These are phyloP conservation scores for Cheilosia urbana DNA, from an alignment of 2,888 invertebrate species.

Conservation along the genomic window DNA sequence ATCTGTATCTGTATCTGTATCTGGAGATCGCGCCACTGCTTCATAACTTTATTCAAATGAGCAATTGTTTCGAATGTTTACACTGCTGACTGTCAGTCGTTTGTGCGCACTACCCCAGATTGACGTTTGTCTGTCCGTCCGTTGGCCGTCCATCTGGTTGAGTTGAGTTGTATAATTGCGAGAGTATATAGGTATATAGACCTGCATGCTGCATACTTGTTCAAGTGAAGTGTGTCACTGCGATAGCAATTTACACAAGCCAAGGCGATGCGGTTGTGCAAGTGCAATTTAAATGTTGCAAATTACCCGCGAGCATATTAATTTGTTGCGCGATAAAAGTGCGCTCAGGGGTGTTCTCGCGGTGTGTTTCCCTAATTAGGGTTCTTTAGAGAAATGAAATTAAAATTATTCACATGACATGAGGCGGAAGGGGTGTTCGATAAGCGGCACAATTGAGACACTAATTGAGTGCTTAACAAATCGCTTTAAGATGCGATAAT, in stretches of 20 bases:
- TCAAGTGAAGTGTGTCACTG: constrained; percentile 67
- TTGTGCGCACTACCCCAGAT: constrained; percentile 12
- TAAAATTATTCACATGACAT: constrained; percentile 6
- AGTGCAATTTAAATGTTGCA: constrained; percentile 60
- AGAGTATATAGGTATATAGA: neutral
- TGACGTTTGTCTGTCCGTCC: constrained; percentile 45
- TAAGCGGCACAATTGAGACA: constrained; percentile 6
- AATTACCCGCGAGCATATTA: constrained; percentile 52
- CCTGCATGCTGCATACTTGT: neutral
- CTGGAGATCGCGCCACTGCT: constrained; percentile 45
- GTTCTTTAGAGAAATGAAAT: constrained; percentile 16
- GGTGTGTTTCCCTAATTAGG: constrained; percentile 45
- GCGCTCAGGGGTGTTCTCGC: constrained; percentile 57
- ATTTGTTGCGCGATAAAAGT: constrained; percentile 49
- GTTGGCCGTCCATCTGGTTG: constrained; percentile 41
- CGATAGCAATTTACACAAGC: constrained; percentile 56
- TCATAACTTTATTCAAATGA: constrained; percentile 76
- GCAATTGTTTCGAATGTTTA: constrained; percentile 74
- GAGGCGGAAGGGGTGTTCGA: constrained; percentile 22
- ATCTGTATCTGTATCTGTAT: constrained; percentile 29
- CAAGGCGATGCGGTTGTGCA: neutral
- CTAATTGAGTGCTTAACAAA: constrained; percentile 54
- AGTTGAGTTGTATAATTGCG: constrained; percentile 66
- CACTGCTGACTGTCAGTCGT: constrained; percentile 41
- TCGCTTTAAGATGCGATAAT: constrained; percentile 42